A percentile compares a stretch with the other conserved stretches of the same genome.
Conservation (phyloP, 2,888 invertebrate genomes). For the Agrotis ipsilon region DNA sequence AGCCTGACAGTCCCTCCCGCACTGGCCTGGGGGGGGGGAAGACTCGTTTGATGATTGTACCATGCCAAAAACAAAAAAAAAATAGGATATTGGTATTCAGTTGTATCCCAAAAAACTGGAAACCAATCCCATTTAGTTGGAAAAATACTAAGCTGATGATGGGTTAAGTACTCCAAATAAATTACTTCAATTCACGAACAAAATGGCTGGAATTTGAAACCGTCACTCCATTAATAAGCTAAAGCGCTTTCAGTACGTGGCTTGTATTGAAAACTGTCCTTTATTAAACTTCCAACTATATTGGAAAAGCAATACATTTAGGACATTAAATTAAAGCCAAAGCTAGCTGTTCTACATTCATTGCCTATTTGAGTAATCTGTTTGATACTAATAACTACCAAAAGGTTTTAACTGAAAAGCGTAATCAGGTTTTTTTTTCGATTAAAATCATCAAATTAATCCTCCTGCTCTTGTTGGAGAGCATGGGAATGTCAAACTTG, state of each 20-base stretch:
- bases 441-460: no score
- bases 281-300: conserved; percentile 25
- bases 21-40: no score
- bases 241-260: conserved; percentile 31
- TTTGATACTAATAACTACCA: neutral
- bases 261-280: conserved; percentile 41
- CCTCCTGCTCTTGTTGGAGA: no score
- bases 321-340: conserved; percentile 13
- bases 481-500: no score
- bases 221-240: conserved; percentile 45
- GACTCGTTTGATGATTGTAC: no score
- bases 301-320: conserved; percentile 18
- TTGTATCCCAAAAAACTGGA: no score
- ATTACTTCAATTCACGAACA: conserved; percentile 36
- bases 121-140: no score
- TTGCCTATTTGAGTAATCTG: neutral
- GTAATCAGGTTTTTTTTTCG: no score
- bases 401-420: no score
- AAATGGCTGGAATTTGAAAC: conserved; percentile 36
- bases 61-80: no score
- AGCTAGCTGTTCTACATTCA: neutral
- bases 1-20: no score
- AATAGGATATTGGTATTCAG: no score
- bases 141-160: neutral
- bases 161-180: conserved; percentile 17